Evolutionary conservation across 92 coral and sea anemone species (phyloP).

Genomic region (Anthopleura xanthogrammica): DNA sequence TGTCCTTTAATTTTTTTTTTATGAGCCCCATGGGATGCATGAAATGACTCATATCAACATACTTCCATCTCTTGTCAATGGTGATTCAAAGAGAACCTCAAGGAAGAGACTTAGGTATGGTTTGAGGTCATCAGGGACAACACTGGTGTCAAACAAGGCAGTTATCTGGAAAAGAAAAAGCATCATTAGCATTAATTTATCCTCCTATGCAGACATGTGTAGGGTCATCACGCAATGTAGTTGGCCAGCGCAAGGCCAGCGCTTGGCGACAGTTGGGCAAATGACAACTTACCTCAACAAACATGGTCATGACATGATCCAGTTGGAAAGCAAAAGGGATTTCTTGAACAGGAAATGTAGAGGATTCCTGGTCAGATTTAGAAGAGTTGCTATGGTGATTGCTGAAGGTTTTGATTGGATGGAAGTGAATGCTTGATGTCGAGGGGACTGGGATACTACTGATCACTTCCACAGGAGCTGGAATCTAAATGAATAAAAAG

Average conservation of each 20-base stretch:
- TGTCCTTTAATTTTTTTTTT: no score
- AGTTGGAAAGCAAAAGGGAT: slow-evolving; percentile 89
- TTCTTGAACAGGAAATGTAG: slow-evolving; percentile 60
- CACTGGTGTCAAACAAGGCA: slow-evolving; percentile 74
- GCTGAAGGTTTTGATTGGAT: slow-evolving; percentile 79
- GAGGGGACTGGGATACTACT: slow-evolving; percentile 92
- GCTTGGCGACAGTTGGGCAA: no score
- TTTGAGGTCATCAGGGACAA: slow-evolving; percentile 72
- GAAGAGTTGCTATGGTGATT: slow-evolving; percentile 61
- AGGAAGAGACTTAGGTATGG: slow-evolving; percentile 83
- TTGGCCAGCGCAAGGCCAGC: no score
- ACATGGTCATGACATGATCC: slow-evolving; percentile 84
- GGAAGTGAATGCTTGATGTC: slow-evolving; percentile 83
- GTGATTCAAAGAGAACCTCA: slow-evolving; percentile 89
- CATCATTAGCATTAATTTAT: not conserved
- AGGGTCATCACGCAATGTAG: no score
- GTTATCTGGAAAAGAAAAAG: slow-evolving; percentile 52
- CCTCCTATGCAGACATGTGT: no score
- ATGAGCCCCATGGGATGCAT: no score
- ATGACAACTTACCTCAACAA: slow-evolving; percentile 63
- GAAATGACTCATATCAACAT: slow-evolving; percentile 1
- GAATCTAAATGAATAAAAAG: slow-evolving; percentile 41
- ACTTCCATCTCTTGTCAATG: slow-evolving; percentile 78
- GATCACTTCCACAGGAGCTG: slow-evolving; percentile 76
- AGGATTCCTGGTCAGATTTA: slow-evolving; percentile 56